These are phyloP conservation scores for Cylindroiulus punctatus DNA, from an alignment of 2,888 invertebrate species.

Conservation along the genomic window DNA sequence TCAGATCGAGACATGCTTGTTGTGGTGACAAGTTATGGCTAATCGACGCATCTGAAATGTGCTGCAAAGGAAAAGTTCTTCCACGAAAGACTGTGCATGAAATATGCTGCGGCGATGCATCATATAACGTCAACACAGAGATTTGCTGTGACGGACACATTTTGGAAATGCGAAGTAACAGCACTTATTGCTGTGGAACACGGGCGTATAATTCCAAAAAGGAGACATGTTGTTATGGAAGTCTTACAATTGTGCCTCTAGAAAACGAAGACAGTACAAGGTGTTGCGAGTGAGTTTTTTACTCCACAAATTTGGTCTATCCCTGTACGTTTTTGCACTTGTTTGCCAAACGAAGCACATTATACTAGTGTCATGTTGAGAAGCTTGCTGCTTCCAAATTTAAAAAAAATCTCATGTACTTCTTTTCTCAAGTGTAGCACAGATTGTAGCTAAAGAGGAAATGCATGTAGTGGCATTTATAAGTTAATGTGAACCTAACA, in stretches of 20 bases:
- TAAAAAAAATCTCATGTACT: no score
- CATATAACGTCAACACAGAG: neutral
- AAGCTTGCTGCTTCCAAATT: no score
- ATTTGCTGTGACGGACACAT: neutral
- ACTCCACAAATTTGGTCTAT: no score
- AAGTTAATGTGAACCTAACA: no score
- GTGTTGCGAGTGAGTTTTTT: conserved; percentile 4
- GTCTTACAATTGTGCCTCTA: neutral
- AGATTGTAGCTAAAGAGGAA: no score
- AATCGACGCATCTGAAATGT: conserved; percentile 6
- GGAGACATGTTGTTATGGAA: conserved; percentile 25
- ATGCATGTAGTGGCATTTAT: no score
- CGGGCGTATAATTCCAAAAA: neutral
- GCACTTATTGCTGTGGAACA: conserved; percentile 27
- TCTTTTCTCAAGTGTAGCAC: no score
- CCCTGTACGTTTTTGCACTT: no score
- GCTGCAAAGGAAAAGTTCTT: conserved; percentile 40
- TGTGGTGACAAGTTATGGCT: conserved; percentile 24
- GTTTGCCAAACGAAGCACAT: no score
- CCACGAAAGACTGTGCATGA: neutral
- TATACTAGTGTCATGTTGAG: neutral
- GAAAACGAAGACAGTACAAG: neutral
- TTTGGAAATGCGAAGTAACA: neutral
- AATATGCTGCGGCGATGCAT: neutral
- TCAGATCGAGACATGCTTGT: neutral